Conservation (phyloP, 1,140 invertebrate genomes). For the Danaus plexippus region DNA sequence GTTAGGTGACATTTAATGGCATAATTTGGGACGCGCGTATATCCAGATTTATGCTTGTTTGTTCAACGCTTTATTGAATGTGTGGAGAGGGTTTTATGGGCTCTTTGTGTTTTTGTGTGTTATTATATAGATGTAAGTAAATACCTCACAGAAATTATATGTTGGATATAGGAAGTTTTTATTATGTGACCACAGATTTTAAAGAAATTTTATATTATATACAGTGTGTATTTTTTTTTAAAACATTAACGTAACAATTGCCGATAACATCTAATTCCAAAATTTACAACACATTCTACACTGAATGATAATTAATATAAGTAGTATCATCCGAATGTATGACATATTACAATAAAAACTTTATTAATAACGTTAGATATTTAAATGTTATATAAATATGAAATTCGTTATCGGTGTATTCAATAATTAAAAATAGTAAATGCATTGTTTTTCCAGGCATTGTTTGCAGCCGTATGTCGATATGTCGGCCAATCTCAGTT, state of each 20-base stretch:
- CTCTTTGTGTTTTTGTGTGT: constrained; percentile 26
- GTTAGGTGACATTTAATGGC: constrained; percentile 58
- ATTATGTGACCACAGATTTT: too few species aligned
- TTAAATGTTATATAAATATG: too few species aligned
- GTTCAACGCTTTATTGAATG: constrained; percentile 53
- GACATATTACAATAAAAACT: too few species aligned
- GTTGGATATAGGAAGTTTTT: not conserved
- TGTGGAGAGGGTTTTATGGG: constrained; percentile 47
- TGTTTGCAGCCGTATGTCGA: constrained; percentile 7
- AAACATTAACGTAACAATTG: too few species aligned
- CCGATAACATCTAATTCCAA: too few species aligned
- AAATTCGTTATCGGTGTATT: not conserved
- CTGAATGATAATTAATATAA: too few species aligned
- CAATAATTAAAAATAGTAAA: not conserved
- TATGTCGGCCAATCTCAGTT: constrained; percentile 34
- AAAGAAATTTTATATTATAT: too few species aligned
- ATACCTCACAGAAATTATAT: constrained; percentile 11
- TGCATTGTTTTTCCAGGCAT: not conserved
- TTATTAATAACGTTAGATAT: too few species aligned
- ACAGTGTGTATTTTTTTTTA: too few species aligned
- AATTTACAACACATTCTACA: too few species aligned
- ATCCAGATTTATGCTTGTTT: constrained; percentile 63
- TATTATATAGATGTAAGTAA: constrained; percentile 14
- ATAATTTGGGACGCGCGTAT: constrained; percentile 64
- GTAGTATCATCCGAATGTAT: too few species aligned